Evolutionary conservation across 2,113 vertebrate genomes (phyloP).

Genomic region (Dascyllus trimaculatus): DNA sequence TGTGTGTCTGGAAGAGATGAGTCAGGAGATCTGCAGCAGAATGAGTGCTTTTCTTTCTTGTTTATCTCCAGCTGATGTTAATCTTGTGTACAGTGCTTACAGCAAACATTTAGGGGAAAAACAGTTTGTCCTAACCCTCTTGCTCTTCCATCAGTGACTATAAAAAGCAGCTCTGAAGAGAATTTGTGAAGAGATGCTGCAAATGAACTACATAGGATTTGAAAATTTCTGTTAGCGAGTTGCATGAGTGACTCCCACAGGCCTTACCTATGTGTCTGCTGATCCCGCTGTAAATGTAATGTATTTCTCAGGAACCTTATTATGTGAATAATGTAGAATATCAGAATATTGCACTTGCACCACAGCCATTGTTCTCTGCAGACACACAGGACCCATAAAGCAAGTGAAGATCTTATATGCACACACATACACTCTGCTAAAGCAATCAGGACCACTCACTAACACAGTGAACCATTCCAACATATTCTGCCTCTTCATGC

Average conservation of each 20-base stretch:
- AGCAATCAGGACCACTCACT: constrained; percentile 77
- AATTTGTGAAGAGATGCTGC: constrained; percentile 6
- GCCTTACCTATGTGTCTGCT: neutral
- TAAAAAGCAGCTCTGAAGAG: neutral
- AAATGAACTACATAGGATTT: neutral
- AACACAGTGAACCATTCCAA: constrained; percentile 56
- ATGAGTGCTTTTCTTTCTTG: constrained; percentile 13
- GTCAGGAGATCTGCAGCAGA: constrained; percentile 40
- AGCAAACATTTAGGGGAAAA: neutral
- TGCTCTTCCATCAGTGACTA: neutral
- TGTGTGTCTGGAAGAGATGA: constrained; percentile 27
- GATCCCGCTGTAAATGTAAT: constrained; percentile 35
- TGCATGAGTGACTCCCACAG: neutral
- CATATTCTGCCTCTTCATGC: constrained; percentile 65
- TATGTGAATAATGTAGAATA: constrained; percentile 42
- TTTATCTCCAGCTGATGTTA: constrained; percentile 28
- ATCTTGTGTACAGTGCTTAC: constrained; percentile 12
- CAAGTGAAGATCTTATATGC: constrained; percentile 35
- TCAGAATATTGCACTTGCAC: constrained; percentile 47
- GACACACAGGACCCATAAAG: constrained; percentile 63
- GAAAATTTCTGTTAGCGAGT: neutral
- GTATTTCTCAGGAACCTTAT: constrained; percentile 49
- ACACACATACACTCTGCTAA: constrained; percentile 69
- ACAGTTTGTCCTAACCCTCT: constrained; percentile 4
- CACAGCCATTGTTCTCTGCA: constrained; percentile 68